A percentile compares a stretch with the other conserved stretches of the same genome.
Conservation (phyloP, 2,888 invertebrate species). For the Xestia xanthographa region DNA sequence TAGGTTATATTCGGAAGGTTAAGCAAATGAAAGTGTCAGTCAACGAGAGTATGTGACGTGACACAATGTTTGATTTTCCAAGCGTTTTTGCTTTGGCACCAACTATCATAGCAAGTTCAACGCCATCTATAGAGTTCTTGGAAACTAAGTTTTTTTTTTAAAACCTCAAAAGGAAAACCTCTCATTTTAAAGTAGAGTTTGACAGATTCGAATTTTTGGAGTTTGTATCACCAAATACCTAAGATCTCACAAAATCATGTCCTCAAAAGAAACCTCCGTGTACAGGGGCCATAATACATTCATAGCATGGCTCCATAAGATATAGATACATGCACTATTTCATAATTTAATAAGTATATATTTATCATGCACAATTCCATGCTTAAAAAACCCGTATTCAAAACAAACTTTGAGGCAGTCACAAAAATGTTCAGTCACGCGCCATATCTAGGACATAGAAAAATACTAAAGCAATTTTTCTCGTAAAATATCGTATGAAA, state of each 20-base stretch:
- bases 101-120: too few species aligned
- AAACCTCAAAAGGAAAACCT: too few species aligned
- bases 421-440: not conserved
- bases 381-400: slow-evolving; percentile 59
- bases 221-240: not conserved
- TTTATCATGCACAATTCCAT: slow-evolving; percentile 62
- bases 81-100: too few species aligned
- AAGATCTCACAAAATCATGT: not conserved
- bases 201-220: not conserved
- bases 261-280: slow-evolving; percentile 5
- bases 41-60: too few species aligned
- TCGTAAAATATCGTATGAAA: not conserved
- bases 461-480: not conserved
- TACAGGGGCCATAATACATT: slow-evolving; percentile 49
- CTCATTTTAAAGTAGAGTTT: not conserved
- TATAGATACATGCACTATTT: slow-evolving; percentile 60
- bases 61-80: too few species aligned
- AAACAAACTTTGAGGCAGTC: slow-evolving; percentile 32
- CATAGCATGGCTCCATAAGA: slow-evolving; percentile 54
- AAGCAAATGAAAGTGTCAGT: too few species aligned
- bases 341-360: slow-evolving; percentile 19
- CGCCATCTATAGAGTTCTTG: too few species aligned
- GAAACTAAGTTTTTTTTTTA: too few species aligned
- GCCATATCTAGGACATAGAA: not conserved
- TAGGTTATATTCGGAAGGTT: too few species aligned